Percentiles rank a stretch among this genome's conserved stretches.
Evolutionary conservation across 1,140 invertebrate genomes (phyloP).

Genomic region (Limonius californicus): DNA sequence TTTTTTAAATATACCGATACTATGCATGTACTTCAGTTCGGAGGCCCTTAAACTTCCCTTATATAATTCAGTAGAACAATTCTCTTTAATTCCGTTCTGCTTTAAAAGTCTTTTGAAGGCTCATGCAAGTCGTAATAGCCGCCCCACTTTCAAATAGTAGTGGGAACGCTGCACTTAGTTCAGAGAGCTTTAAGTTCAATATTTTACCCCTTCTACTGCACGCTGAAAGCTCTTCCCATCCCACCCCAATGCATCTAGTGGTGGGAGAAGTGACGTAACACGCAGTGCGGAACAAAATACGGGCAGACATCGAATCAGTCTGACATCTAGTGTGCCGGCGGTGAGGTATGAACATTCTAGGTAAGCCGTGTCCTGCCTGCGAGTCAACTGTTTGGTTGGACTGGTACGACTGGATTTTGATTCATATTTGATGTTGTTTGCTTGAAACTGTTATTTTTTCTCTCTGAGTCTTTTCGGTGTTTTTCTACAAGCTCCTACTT

Average conservation of each 20-base stretch:
- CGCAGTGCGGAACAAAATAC: slow-evolving; percentile 44
- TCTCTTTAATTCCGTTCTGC: slow-evolving; percentile 10
- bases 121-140: slow-evolving; percentile 14
- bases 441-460: slow-evolving; percentile 14
- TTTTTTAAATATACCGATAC: no score
- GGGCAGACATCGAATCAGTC: slow-evolving; percentile 38
- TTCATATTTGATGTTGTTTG: slow-evolving; percentile 21
- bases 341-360: slow-evolving; percentile 48
- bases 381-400: slow-evolving; percentile 25
- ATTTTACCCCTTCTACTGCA: slow-evolving; percentile 13
- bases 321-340: slow-evolving; percentile 44
- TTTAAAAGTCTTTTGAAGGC: slow-evolving; percentile 12
- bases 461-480: background rate
- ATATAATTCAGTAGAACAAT: background rate
- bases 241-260: background rate
- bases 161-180: slow-evolving; percentile 13
- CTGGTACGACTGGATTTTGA: slow-evolving; percentile 27
- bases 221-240: slow-evolving; percentile 21
- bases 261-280: slow-evolving; percentile 40
- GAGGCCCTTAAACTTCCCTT: background rate
- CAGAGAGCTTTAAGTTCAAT: slow-evolving; percentile 12
- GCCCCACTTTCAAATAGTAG: slow-evolving; percentile 13
- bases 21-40: no score
- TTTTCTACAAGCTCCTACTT: no score
- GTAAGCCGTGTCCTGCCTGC: slow-evolving; percentile 39